Percentiles rank a stretch among this genome's conserved stretches.
These are phyloP conservation scores for Tupiocoris notatus DNA, from an alignment of 2,888 invertebrate species.

Conservation along the genomic window DNA sequence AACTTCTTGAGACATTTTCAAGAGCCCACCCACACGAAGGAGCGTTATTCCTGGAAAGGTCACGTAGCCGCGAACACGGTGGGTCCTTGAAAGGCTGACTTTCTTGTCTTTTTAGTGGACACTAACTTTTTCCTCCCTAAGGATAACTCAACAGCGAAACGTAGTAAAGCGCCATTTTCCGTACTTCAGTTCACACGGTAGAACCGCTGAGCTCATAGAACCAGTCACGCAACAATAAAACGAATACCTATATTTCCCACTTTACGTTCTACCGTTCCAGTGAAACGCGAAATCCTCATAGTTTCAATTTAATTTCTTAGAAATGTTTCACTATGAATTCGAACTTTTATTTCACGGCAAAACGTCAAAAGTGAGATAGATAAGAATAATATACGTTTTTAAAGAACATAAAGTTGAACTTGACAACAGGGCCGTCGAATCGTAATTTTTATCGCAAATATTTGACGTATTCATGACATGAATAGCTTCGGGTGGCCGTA, in stretches of 20 bases:
- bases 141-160: background rate
- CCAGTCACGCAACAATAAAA: background rate
- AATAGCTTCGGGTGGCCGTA: background rate
- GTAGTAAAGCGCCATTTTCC: background rate
- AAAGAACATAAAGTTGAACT: too few species aligned
- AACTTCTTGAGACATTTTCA: background rate
- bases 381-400: too few species aligned
- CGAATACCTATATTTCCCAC: too few species aligned
- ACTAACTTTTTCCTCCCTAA: background rate
- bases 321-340: too few species aligned
- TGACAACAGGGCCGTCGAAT: too few species aligned
- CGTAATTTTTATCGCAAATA: background rate
- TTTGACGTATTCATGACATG: background rate
- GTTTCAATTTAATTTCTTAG: too few species aligned
- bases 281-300: too few species aligned
- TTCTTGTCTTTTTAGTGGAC: background rate
- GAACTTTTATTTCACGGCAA: too few species aligned
- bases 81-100: background rate
- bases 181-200: background rate
- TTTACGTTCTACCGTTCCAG: too few species aligned
- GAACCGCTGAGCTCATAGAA: background rate
- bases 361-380: too few species aligned
- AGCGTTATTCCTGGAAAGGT: background rate
- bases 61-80: background rate
- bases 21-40: background rate